These are phyloP conservation scores for Alcedo quadribrachys DNA, from an alignment of 2,797 vertebrate species.

Conservation along the genomic window DNA sequence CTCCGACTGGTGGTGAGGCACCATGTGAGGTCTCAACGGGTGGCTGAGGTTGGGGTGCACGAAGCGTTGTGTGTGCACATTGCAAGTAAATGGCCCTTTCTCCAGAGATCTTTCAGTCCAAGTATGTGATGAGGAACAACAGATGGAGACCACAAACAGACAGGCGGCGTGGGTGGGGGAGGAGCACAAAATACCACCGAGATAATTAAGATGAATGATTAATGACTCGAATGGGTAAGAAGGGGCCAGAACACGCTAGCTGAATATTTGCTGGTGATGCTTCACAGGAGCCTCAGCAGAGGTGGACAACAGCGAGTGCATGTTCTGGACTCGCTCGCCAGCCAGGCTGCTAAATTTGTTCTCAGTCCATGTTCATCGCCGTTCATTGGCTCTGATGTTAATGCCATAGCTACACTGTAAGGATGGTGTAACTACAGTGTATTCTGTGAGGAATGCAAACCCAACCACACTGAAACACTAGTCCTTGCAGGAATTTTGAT, in stretches of 20 bases:
- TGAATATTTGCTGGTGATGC: neutral
- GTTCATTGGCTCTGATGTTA: neutral
- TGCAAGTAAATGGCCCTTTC: neutral
- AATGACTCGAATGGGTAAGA: conserved; percentile 23
- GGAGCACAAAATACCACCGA: conserved; percentile 9
- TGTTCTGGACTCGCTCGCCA: conserved; percentile 2
- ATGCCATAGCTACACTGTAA: neutral
- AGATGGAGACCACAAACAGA: conserved; percentile 53
- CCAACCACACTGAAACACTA: conserved; percentile 17
- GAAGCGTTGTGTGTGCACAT: neutral
- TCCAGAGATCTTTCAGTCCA: neutral
- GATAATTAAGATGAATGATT: conserved; percentile 54
- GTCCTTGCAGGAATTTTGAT: conserved; percentile 45
- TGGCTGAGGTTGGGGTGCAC: neutral
- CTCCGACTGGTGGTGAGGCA: neutral
- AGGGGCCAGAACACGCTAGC: neutral
- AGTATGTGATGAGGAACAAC: conserved; percentile 16
- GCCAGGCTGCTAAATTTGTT: neutral
- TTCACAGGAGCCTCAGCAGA: neutral
- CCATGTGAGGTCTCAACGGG: neutral
- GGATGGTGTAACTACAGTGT: conserved; percentile 14
- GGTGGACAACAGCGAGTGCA: neutral
- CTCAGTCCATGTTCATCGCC: neutral
- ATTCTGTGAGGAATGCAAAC: conserved; percentile 14
- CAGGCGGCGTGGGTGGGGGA: conserved; percentile 9